These are phyloP conservation scores for Ptilodon capucinus DNA, from an alignment of 2,888 invertebrate genomes.

Conservation along the genomic window DNA sequence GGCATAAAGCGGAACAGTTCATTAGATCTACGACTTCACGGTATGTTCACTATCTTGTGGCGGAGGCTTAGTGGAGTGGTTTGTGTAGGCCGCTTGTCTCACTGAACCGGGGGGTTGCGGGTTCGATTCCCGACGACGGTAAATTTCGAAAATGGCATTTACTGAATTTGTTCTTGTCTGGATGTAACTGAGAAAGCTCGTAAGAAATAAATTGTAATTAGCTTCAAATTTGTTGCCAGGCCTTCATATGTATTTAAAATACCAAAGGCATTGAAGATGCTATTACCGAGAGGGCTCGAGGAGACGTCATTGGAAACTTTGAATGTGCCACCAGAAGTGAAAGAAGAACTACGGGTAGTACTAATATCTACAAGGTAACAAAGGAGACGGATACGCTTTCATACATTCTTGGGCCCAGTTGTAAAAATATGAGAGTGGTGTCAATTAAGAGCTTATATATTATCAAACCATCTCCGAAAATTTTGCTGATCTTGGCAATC, in stretches of 20 bases:
- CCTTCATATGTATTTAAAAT: conserved; percentile 40
- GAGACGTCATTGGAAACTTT: conserved; percentile 46
- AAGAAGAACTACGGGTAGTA: conserved; percentile 23
- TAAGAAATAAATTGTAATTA: not conserved
- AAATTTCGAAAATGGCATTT: too few species aligned
- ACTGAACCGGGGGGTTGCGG: too few species aligned
- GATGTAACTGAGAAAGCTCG: too few species aligned
- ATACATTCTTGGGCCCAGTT: too few species aligned
- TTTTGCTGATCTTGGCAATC: too few species aligned
- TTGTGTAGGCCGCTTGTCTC: too few species aligned
- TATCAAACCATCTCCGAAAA: too few species aligned
- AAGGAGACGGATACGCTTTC: not conserved
- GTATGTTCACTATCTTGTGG: conserved; percentile 37
- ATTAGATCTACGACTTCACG: conserved; percentile 32
- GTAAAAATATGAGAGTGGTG: too few species aligned
- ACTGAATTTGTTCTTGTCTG: too few species aligned
- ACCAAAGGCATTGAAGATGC: conserved; percentile 47
- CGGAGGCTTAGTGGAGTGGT: too few species aligned
- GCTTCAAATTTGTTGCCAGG: conserved; percentile 33
- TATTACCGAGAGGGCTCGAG: conserved; percentile 50
- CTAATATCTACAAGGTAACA: conserved; percentile 32
- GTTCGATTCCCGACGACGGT: too few species aligned
- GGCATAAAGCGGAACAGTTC: conserved; percentile 29
- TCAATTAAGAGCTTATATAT: too few species aligned
- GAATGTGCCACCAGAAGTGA: conserved; percentile 21